These are phyloP conservation scores for Hipposideros armiger DNA, from an alignment of 2,113 vertebrate genomes.

Conservation along the genomic window DNA sequence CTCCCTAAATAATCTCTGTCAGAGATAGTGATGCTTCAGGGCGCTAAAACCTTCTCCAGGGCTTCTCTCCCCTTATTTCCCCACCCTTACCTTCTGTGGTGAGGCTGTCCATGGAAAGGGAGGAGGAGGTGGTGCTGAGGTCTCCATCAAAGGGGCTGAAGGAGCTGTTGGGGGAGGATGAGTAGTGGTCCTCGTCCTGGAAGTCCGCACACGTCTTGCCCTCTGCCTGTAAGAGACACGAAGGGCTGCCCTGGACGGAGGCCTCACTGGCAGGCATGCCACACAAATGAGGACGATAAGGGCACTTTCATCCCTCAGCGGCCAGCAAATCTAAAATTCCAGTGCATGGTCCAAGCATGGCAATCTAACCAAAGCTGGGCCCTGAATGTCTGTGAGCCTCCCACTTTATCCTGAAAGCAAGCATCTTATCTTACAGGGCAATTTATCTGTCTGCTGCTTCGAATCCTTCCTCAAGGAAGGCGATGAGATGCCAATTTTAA, in stretches of 20 bases:
- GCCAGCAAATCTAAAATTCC: not conserved
- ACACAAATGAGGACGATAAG: fast-evolving
- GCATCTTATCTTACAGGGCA: not conserved
- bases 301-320: not conserved
- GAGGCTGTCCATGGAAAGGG: constrained; percentile 83
- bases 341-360: not conserved
- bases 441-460: not conserved
- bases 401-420: not conserved
- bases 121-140: constrained; percentile 81
- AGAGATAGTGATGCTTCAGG: fast-evolving
- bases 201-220: constrained; percentile 91
- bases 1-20: not conserved
- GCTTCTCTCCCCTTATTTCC: not conserved
- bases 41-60: fast-evolving
- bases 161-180: constrained; percentile 77
- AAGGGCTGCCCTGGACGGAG: not conserved
- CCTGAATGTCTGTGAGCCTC: not conserved
- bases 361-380: not conserved
- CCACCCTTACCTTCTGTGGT: constrained; percentile 91
- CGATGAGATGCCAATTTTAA: constrained; percentile 21
- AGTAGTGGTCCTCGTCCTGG: constrained; percentile 83
- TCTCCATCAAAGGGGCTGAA: not conserved
- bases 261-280: fast-evolving
- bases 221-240: constrained; percentile 84
- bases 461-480: not conserved